Base-by-base conservation (phyloP, 2,888 invertebrate species). In the Cerastoderma edule region DNA sequence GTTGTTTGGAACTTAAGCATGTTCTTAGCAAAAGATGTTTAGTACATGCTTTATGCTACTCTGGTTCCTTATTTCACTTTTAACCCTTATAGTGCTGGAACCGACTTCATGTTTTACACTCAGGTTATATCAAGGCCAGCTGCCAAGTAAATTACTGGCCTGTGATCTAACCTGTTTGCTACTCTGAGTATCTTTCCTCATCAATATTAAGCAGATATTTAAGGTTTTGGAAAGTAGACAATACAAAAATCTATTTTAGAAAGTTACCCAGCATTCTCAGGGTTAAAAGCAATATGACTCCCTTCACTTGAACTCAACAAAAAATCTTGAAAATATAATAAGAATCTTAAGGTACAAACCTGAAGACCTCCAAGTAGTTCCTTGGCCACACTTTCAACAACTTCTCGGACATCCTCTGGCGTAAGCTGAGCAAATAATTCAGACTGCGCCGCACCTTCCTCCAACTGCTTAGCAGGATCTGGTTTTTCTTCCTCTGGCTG, bases 351-450 rank as follows among this genome's bases (percentile, higher is more conserved):
- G 28, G 39, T 8, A 33, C 60, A 39, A 60, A 91, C 91, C 88
- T 91, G 88, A 44, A 92, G 72, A 57, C 85, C 85, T 46, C 82
- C 85, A n/a, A 92, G 77, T 81, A 91, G 84, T 54, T 90, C 89
- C 53, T 87, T 85, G 27, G 90, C 85, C 10, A 90, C 90, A 80
- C 88, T 86, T 70, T 89, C 87, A 30, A 91, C 86, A 28, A 92
- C 88, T 27, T 83, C 85, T 64, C 84, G 78, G 6, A 91, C 89
- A 83, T 91, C 89, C 13, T 91, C 88, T 30, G 88, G 73, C 0
- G 89, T 83, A 13, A 92, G 85, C 54, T 88, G 81, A 53, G 86
- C 77, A 76, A 91, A 88, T 13, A 91, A 77, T 39, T 89, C 85
- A 53, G 82, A 82, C 72, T 76, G 76, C n/a, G 82, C 56, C 57